Evolutionary conservation across 2,888 invertebrate species (phyloP), one percentile per base, ranked within the genome.

Genomic region (Dascillus cervinus): DNA sequence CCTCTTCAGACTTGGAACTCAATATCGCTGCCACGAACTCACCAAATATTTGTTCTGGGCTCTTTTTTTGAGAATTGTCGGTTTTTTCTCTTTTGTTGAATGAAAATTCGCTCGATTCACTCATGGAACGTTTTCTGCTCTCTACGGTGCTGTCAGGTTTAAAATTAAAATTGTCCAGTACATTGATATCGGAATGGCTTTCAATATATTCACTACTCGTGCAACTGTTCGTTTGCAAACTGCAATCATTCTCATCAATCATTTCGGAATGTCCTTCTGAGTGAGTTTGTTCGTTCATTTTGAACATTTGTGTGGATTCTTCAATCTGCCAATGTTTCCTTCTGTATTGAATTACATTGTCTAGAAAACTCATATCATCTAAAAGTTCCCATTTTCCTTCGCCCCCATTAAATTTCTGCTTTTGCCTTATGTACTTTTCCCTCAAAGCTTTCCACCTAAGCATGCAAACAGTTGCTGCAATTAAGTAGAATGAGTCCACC

Each of bases 341-440:
- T 20, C 57, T 42, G 27, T 53, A 56, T 28, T 53, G 53, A 13
- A 56, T 57, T 2, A 56, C 56, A 23, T 43, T 47, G 26, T 57
- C 57, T 15, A 57, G 29, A 31, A 57, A 57, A n/a, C 35, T 33
- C 35, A 57, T 34, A 11, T 52, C 50, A 13, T 55, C 53, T 3
- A 57, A 28, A 24, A 55, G 47, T 32, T 53, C 51, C 56, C 56
- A 57, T 37, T 56, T 55, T 3, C 39, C 29, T 8, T 51, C 49
- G 3, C 53, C 53, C 25, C 53, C 57, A 22, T 49, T 43, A 31
- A 44, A 46, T 33, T 53, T 56, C 9, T 43, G 46, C 26, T 50
- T 55, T 37, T 57, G 53, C 11, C 56, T 34, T 13, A 57, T 55
- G 33, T 57, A 57, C 31, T 57, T 57, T 32, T 57, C 57, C 24